Evolutionary conservation across 1,140 invertebrate genomes (phyloP), one percentile per base, ranked within the genome.

Genomic region (Neodiprion virginianus): DNA sequence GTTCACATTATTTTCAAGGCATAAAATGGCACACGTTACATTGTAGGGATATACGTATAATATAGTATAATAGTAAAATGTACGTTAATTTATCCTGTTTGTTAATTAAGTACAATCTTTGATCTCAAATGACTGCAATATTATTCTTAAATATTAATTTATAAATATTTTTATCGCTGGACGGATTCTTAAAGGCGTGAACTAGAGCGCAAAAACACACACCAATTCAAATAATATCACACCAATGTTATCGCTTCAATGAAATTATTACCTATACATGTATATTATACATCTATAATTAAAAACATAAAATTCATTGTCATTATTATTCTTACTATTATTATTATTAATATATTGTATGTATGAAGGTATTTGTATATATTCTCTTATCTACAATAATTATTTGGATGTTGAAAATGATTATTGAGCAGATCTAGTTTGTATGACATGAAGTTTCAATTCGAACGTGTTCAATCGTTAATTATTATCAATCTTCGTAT

Each of bases 201-300:
- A 69, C 67, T 69, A 69, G 67, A 69, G 67, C 67, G 67, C 21
- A 69, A 69, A 69, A 69, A 69, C 67, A 69, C 67, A 69, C 67
- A 69, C 67, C 67, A 69, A 69, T 69, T 69, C 67, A 69, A 69
- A 69, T 69, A 23, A 23, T 69, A 69, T 69, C 67, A 69, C 67
- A 69, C 67, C 67, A 14, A 69, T 69, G 17, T 47, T 69, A 69
- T 69, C 67, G 40, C 40, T 69, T 69, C 8, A 69, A 40, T 69
- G 17, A 69, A 40, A 40, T 40, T 40, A 40, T 5, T 40, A 40
- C 5, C 28, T 40, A 40, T 40, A 40, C 28, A 69, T 69, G 23
- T 69, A 69, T 47, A 69, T 69, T 69, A 47, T 23, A 69, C 53
- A 61, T 61, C 8, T 61, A 61, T 61, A 61, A 61, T 14, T 61